Evolutionary conservation across 2,888 invertebrate genomes (phyloP).

Genomic region (Trimorus sp.): DNA sequence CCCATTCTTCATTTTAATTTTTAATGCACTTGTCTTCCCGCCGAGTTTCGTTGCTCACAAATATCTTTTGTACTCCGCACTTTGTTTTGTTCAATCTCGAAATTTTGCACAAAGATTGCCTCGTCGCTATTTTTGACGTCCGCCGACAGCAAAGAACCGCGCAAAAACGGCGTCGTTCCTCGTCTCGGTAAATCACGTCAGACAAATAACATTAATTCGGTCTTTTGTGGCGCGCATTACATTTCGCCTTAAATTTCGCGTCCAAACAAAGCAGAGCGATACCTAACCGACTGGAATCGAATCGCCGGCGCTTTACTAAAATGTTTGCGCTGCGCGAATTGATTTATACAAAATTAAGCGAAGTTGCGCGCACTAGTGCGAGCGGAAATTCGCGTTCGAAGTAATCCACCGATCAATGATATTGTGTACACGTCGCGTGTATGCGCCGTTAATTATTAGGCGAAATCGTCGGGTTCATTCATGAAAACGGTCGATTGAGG

Average conservation of each 20-base stretch:
- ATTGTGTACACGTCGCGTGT: slow-evolving; percentile 32
- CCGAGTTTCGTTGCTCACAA: too few relatives aligned
- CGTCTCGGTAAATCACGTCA: too few relatives aligned
- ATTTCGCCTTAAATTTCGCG: background rate
- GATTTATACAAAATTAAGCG: slow-evolving; percentile 30
- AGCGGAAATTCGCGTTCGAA: background rate
- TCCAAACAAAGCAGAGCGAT: background rate
- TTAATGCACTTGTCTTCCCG: too few relatives aligned
- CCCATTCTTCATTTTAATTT: too few relatives aligned
- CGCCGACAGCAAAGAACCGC: too few relatives aligned
- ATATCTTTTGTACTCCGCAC: too few relatives aligned
- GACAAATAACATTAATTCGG: background rate
- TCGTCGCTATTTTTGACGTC: too few relatives aligned
- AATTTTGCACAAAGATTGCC: too few relatives aligned
- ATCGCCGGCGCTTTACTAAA: slow-evolving; percentile 17
- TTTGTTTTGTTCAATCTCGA: too few relatives aligned
- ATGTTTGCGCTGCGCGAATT: slow-evolving; percentile 17
- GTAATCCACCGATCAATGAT: slow-evolving; percentile 14
- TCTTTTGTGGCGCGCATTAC: background rate
- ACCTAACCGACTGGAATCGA: slow-evolving; percentile 8
- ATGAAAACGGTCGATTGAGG: slow-evolving; percentile 39
- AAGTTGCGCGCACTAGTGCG: slow-evolving; percentile 1
- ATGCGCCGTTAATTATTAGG: slow-evolving; percentile 44
- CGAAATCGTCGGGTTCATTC: slow-evolving; percentile 37
- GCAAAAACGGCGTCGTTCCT: too few relatives aligned